A percentile compares a stretch with the other conserved stretches of the same genome.
Conservation (phyloP, 1,140 invertebrate genomes). For the Drosophila pachea region DNA sequence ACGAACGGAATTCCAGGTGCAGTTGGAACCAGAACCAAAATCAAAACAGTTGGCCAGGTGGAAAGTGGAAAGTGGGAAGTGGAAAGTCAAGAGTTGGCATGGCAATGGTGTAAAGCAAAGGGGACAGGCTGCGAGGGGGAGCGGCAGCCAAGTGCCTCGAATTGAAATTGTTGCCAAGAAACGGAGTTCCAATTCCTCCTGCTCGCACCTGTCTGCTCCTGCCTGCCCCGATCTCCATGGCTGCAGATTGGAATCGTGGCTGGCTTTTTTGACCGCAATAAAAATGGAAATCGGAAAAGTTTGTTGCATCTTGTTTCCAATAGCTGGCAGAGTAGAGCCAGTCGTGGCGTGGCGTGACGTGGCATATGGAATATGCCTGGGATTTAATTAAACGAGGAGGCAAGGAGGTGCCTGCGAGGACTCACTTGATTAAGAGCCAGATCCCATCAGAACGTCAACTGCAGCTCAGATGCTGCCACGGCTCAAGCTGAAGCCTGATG, state of each 20-base stretch:
- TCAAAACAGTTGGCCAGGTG: conserved; percentile 15
- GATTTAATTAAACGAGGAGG: conserved; percentile 64
- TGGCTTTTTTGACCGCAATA: conserved; percentile 55
- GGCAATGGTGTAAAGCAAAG: conserved; percentile 16
- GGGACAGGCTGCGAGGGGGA: conserved; percentile 5
- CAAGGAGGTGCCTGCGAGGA: conserved; percentile 6
- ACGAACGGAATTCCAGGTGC: conserved; percentile 55
- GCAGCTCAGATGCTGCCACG: not conserved
- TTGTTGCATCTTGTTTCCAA: conserved; percentile 37
- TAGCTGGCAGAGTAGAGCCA: conserved; percentile 12
- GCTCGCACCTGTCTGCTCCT: not conserved
- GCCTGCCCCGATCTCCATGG: conserved; percentile 20
- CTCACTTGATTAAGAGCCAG: conserved; percentile 59
- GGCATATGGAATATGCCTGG: conserved; percentile 40
- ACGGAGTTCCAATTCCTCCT: conserved; percentile 15
- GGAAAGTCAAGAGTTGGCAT: conserved; percentile 42
- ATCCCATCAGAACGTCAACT: conserved; percentile 38
- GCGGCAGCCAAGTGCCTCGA: conserved; percentile 46
- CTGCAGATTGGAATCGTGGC: conserved; percentile 21
- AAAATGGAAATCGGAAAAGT: conserved; percentile 72
- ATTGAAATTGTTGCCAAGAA: conserved; percentile 65
- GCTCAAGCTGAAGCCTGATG: conserved; percentile 5
- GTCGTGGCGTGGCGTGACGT: conserved; percentile 22
- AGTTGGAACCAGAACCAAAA: conserved; percentile 8
- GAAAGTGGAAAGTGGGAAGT: conserved; percentile 12